These are phyloP conservation scores for Drosophila multiciliata DNA, from an alignment of 2,888 invertebrate genomes.

Conservation along the genomic window DNA sequence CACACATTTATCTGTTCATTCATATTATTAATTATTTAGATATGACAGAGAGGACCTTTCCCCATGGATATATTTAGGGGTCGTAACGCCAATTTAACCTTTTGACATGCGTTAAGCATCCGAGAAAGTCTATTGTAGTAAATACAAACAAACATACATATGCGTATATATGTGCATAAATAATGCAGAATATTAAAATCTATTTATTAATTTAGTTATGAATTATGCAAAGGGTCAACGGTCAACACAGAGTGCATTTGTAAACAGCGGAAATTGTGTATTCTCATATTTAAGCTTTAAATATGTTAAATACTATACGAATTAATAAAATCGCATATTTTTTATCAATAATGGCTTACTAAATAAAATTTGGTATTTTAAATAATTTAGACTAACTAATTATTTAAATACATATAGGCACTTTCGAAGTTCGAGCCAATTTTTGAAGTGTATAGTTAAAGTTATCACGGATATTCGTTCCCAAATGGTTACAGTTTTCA, in stretches of 20 bases:
- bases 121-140: slow-evolving; percentile 23
- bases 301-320: slow-evolving; percentile 2
- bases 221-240: slow-evolving; percentile 40
- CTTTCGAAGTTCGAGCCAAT: neutral
- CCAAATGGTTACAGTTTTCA: neutral
- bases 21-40: slow-evolving; percentile 61
- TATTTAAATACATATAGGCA: neutral
- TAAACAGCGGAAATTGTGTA: slow-evolving; percentile 52
- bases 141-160: neutral
- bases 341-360: slow-evolving; percentile 5
- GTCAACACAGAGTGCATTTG: slow-evolving; percentile 23
- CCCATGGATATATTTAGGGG: slow-evolving; percentile 19
- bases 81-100: slow-evolving; percentile 42
- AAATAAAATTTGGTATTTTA: neutral
- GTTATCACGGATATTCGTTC: neutral
- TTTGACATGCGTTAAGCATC: slow-evolving; percentile 51
- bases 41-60: slow-evolving; percentile 18
- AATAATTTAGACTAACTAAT: neutral
- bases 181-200: neutral
- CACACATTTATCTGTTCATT: slow-evolving; percentile 18
- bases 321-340: slow-evolving; percentile 20
- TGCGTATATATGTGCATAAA: slow-evolving; percentile 10
- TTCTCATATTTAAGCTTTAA: slow-evolving; percentile 32
- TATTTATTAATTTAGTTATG: slow-evolving; percentile 71
- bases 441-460: neutral